These are phyloP conservation scores for Enhydra lutris DNA, from an alignment of 2,113 vertebrate species.

Conservation along the genomic window DNA sequence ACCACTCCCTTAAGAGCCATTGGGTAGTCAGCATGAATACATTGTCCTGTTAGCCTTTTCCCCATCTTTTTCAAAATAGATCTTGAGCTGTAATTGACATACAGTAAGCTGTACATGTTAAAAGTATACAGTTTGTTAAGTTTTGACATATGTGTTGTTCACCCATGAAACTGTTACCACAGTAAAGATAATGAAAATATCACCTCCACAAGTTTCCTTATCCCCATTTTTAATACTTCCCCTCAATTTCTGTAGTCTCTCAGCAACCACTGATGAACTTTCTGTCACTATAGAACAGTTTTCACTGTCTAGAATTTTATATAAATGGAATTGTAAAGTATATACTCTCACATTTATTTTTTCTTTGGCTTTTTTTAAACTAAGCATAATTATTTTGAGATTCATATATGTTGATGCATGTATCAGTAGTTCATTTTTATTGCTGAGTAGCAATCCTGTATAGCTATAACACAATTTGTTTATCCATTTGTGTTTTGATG, in stretches of 20 bases:
- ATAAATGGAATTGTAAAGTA: neutral
- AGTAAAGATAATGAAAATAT: neutral
- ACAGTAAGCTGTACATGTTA: neutral
- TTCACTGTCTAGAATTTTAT: conserved; percentile 27
- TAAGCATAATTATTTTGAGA: neutral
- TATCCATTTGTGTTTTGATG: neutral
- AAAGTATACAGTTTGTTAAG: neutral
- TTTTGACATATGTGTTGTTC: neutral
- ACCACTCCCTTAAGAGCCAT: neutral
- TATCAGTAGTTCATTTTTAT: neutral
- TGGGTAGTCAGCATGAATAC: neutral
- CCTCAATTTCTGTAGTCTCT: neutral
- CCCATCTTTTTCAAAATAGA: neutral
- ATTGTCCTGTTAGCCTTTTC: neutral
- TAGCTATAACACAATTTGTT: neutral
- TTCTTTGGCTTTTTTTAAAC: neutral
- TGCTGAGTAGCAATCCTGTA: neutral
- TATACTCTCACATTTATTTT: neutral
- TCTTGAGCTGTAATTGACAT: neutral
- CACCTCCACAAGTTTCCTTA: neutral
- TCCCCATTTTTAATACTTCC: neutral
- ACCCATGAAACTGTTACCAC: neutral
- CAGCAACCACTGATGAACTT: neutral
- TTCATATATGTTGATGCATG: neutral
- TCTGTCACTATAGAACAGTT: conserved; percentile 1